Evolutionary conservation across 2,797 vertebrate species (phyloP).

Genomic region (Ptychobarbus kaznakovi): DNA sequence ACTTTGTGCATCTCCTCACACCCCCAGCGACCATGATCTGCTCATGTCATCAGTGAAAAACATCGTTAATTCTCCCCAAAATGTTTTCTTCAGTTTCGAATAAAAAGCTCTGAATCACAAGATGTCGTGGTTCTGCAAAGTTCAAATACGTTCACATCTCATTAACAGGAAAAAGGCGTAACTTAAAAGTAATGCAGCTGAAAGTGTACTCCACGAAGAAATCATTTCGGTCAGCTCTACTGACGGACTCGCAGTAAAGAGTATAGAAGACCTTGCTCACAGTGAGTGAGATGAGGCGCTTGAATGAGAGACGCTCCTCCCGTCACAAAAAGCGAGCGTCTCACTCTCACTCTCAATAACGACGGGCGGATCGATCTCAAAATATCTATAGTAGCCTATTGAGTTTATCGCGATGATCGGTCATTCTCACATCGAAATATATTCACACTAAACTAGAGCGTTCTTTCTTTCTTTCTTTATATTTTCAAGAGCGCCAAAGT

Average conservation of each 20-base stretch:
- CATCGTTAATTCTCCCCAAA: neutral
- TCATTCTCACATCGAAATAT: neutral
- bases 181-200: neutral
- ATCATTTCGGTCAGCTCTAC: neutral
- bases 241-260: neutral
- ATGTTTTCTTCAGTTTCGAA: neutral
- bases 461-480: neutral
- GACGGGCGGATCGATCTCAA: constrained; percentile 26
- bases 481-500: neutral
- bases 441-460: neutral
- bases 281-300: neutral
- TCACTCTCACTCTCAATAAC: neutral
- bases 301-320: neutral
- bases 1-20: neutral
- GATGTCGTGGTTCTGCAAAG: neutral
- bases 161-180: neutral
- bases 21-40: constrained; percentile 9
- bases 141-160: constrained; percentile 3
- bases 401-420: neutral
- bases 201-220: constrained; percentile 19
- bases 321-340: neutral
- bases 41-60: neutral
- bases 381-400: neutral
- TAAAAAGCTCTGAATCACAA: neutral
- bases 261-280: too few species aligned